Conservation (phyloP, 2,113 vertebrate species). For the Leptosomus discolor region DNA sequence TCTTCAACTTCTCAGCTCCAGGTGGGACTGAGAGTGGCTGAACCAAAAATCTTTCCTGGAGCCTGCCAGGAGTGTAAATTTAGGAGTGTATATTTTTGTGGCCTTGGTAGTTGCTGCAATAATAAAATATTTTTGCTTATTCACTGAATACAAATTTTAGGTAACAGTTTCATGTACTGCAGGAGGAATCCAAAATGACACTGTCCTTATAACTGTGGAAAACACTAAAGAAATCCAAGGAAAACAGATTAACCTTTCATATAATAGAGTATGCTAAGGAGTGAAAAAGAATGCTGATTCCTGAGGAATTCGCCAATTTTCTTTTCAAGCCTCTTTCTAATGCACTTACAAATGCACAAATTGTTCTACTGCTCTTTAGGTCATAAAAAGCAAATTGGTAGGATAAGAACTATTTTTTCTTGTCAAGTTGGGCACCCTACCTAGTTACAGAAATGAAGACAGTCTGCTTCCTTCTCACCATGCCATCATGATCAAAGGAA, state of each 20-base stretch:
- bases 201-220: neutral
- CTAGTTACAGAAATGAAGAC: slow-evolving; percentile 12
- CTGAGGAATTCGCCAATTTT: neutral
- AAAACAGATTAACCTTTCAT: neutral
- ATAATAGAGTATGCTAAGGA: neutral
- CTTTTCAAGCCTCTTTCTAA: slow-evolving; percentile 1
- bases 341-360: neutral
- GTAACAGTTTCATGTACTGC: neutral
- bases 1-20: accelerated
- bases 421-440: slow-evolving; percentile 19
- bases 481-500: slow-evolving; percentile 5
- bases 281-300: neutral
- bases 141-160: neutral
- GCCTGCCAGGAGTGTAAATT: neutral
- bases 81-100: neutral
- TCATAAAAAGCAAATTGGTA: slow-evolving; percentile 26
- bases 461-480: slow-evolving; percentile 1
- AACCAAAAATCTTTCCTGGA: neutral
- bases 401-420: slow-evolving; percentile 20
- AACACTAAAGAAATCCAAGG: neutral
- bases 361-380: neutral
- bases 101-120: neutral
- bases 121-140: neutral
- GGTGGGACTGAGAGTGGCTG: neutral
- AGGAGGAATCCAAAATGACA: neutral